A percentile compares a stretch with the other conserved stretches of the same genome.
Evolutionary conservation across 2,797 vertebrate genomes (phyloP).

Genomic region (Babyrousa celebensis): DNA sequence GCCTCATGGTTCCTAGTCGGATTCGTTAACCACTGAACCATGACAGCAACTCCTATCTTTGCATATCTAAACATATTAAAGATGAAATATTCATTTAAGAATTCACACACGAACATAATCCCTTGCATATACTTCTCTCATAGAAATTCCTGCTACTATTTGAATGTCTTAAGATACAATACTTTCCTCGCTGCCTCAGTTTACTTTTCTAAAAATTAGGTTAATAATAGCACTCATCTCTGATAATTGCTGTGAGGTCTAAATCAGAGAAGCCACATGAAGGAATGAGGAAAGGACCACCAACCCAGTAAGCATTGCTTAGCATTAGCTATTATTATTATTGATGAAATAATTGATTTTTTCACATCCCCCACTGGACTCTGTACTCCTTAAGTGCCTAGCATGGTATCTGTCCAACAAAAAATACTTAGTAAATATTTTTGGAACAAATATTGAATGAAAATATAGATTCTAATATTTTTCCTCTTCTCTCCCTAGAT

Average conservation of each 20-base stretch:
- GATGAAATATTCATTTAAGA: conserved; percentile 1
- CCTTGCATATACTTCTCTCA: neutral
- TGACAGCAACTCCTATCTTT: neutral
- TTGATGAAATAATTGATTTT: conserved; percentile 40
- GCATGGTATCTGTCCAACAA: neutral
- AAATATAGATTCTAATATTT: conserved; percentile 66
- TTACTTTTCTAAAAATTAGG: conserved; percentile 25
- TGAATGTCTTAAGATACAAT: neutral
- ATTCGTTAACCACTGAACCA: too few species aligned
- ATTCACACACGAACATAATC: neutral
- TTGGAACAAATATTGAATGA: conserved; percentile 66
- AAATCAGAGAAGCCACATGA: neutral
- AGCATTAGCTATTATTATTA: neutral
- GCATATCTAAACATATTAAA: conserved; percentile 1
- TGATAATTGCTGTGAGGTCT: neutral
- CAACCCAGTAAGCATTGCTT: neutral
- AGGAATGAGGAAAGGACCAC: neutral
- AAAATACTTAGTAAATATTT: conserved; percentile 64
- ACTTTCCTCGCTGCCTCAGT: neutral
- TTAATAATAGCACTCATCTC: neutral
- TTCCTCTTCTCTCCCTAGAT: conserved; percentile 14
- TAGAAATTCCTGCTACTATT: neutral
- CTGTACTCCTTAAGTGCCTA: neutral
- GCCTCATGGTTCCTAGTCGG: too few species aligned
- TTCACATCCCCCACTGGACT: neutral